These are phyloP conservation scores for Helicoverpa zea DNA, from an alignment of 1,140 invertebrate species.

Conservation along the genomic window DNA sequence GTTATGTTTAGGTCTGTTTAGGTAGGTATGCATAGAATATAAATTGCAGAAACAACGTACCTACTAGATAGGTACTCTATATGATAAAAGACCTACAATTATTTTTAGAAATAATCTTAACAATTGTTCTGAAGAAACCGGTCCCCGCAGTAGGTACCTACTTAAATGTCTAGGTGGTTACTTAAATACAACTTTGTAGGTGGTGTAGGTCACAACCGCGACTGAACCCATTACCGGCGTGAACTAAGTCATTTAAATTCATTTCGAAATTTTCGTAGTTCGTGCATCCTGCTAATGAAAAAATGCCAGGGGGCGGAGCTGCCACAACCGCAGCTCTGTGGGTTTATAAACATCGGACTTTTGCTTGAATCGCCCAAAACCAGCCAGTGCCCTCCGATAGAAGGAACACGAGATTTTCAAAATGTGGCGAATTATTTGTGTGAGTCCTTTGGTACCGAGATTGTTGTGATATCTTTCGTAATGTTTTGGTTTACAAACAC, in stretches of 20 bases:
- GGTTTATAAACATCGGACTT: constrained; percentile 68
- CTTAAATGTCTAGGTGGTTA: neutral
- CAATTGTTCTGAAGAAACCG: too few species aligned
- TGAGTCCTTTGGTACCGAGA: constrained; percentile 54
- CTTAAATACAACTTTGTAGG: constrained; percentile 2
- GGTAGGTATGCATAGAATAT: too few species aligned
- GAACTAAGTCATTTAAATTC: constrained; percentile 40
- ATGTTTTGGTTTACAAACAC: too few species aligned
- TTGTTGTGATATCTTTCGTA: neutral
- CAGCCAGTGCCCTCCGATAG: constrained; percentile 45
- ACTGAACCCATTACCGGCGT: constrained; percentile 18
- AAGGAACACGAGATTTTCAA: constrained; percentile 42
- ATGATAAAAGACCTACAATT: too few species aligned
- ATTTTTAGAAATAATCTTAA: too few species aligned
- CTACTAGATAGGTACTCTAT: too few species aligned
- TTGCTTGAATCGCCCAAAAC: constrained; percentile 53
- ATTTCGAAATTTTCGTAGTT: constrained; percentile 74
- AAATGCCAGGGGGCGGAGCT: constrained; percentile 61
- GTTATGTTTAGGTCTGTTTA: too few species aligned
- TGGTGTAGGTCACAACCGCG: neutral
- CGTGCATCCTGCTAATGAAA: constrained; percentile 74
- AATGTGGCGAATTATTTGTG: constrained; percentile 73
- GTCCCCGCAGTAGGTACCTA: too few species aligned
- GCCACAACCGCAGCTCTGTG: constrained; percentile 66
- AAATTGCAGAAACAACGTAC: too few species aligned